phyloP scores from a whole-genome alignment of 2,888 invertebrate genomes.

The Drosophila birchii region DNA sequence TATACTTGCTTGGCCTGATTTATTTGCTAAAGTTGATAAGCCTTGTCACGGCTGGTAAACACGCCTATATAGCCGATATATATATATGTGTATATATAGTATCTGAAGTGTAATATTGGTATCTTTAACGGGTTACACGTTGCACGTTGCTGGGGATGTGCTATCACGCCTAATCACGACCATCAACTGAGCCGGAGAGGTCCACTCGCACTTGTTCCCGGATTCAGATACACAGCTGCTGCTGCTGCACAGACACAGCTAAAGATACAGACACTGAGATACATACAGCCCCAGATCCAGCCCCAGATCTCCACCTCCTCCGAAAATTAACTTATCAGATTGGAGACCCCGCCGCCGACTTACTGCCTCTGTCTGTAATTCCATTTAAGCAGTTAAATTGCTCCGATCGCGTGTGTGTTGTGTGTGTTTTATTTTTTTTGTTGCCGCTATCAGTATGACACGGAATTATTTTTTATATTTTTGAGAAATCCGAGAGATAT shows the following conservation, averaged over 20 bases:
- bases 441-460: conserved; percentile 1
- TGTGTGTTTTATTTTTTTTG: not conserved
- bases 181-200: conserved; percentile 60
- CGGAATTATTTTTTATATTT: not conserved
- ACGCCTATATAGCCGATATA: conserved; percentile 21
- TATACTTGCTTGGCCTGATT: conserved; percentile 32
- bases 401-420: conserved; percentile 32
- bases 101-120: conserved; percentile 6
- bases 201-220: conserved; percentile 22
- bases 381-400: conserved; percentile 67
- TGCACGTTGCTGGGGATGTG: conserved; percentile 31
- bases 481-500: not conserved
- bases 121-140: conserved; percentile 6
- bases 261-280: conserved; percentile 11
- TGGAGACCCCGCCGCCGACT: conserved; percentile 34
- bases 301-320: conserved; percentile 19
- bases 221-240: conserved; percentile 38
- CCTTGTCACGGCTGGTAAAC: conserved; percentile 17
- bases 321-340: conserved; percentile 65
- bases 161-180: conserved; percentile 71
- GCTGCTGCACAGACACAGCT: conserved; percentile 46
- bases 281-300: conserved; percentile 1
- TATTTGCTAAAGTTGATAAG: conserved; percentile 39
- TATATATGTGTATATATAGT: not conserved
- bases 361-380: conserved; percentile 51